Base-by-base conservation (phyloP, 2,797 vertebrate species). In the Diplodus puntazzo region DNA sequence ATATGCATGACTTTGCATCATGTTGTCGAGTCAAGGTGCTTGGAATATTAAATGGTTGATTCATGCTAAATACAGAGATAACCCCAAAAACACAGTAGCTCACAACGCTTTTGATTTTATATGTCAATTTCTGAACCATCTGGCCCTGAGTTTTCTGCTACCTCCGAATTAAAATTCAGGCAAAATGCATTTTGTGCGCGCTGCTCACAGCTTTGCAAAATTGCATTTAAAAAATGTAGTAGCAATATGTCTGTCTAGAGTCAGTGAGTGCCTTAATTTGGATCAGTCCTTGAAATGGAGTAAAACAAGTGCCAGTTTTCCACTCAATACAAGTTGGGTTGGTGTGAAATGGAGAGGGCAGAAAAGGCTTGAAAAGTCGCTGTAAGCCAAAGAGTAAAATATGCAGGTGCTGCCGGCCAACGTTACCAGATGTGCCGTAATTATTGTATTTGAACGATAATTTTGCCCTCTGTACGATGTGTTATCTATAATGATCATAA, bases 1-100 rank as follows among this genome's bases (percentile, higher is more conserved):
- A 46, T 49, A n/a, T 7, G 16, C 45, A 52, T 42, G 61, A 50
- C 23, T 69, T 62, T 73, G 30, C 21, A 46, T 77, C 46, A 42
- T 70, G 25, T 50, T 54, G 39, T 69, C 23, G 17, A 59, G 52
- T n/a, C 23, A 30, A 27, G n/a, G 50, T 23, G 6, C 46, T 4
- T 11, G 11, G 45, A 30, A 61, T 60, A 54, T 52, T n/a, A 21
- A n/a, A 74, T 3, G 21, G 13, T 54, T 3, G 9, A 9, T 60
- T 73, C 39, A 45, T 8, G 12, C 9, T 0, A 45, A 74, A 52
- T 17, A 27, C 12, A 45, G 34, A 46, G 45, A 16, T 39, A 34
- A 53, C n/a, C 27, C 42, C 23, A 0, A 12, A 62, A 76, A 69
- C 48, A 21, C 34, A 39, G 34, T 10, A 1, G 9, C 34, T 39